phyloP scores from a whole-genome alignment of 64 coral and sea anemone genomes.

The Actinia equina region DNA sequence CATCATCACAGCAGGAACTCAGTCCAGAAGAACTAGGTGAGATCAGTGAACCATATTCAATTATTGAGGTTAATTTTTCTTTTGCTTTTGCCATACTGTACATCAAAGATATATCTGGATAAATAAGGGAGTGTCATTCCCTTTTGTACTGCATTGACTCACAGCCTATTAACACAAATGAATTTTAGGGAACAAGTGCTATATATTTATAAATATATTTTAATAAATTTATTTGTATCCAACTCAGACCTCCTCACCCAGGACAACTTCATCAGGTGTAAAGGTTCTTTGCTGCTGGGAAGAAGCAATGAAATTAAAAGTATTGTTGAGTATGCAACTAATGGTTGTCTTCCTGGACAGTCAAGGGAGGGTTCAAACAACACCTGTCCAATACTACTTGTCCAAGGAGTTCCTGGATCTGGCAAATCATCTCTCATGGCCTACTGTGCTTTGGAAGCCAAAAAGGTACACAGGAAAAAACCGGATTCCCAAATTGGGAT shows the following conservation, averaged over 20 bases:
- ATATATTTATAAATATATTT: no score
- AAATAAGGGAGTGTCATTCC: no score
- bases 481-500: no score
- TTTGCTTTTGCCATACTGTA: no score
- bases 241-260: constrained; percentile 52
- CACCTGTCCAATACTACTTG: constrained; percentile 28
- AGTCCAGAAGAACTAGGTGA: constrained; percentile 63
- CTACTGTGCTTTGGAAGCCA: constrained; percentile 49
- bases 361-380: background rate
- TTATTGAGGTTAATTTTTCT: no score
- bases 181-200: no score
- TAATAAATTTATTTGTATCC: background rate
- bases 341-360: constrained; percentile 42
- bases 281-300: constrained; percentile 62
- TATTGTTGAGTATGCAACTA: constrained; percentile 43
- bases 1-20: constrained; percentile 30
- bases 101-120: no score
- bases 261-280: constrained; percentile 52
- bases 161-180: no score
- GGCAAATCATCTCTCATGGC: constrained; percentile 85
- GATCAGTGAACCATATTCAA: background rate
- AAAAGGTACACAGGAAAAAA: constrained; percentile 34
- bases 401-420: constrained; percentile 59
- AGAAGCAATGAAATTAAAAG: constrained; percentile 49
- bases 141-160: no score